Evolutionary conservation across 2,888 invertebrate genomes (phyloP), one percentile per base, ranked within the genome.

Genomic region (Amphimallon solstitiale): DNA sequence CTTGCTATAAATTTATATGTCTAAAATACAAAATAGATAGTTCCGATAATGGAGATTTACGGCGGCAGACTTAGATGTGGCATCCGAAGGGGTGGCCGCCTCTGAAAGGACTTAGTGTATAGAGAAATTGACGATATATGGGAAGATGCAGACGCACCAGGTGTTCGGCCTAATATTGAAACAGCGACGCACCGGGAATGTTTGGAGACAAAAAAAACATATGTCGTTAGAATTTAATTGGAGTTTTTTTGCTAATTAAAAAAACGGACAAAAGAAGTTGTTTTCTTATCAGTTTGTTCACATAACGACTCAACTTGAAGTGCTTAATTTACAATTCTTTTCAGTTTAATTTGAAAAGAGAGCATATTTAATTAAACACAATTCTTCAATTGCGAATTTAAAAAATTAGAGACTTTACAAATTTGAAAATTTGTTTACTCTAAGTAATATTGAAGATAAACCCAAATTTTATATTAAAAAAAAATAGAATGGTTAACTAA

Each of bases 1-100:
- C 56, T 59, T 29, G 40, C 43, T 59, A 59, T 59, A 59, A 59
- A 59, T 59, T 59, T 59, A 59, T 34, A 59, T 43, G 56, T 59
- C 56, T 43, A 59, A 59, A 45, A 43, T 59, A 43, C 43, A 59
- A 59, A 43, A 59, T 59, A 59, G 56, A 59, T 43, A 43, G 10
- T 59, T 59, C 43, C 43, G 56, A 59, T 59, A 59, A 34, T 29
- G 43, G 56, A 59, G 17, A 59, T 59, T 59, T 59, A 59, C 56
- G 45, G 34, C 43, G n/a, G 15, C 29, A 34, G 21, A 51, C 43
- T 29, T 43, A n/a, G 43, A 29, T 14, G 56, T 14, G 15, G 29
- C 29, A 38, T 54, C 43, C 43, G 56, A 19, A n/a, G 19, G 17
- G 45, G 10, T 45, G 14, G n/a, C 9, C 43, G 34, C 45, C 19